These are phyloP conservation scores for Caerostris darwini DNA, from an alignment of 1,140 invertebrate genomes.

Conservation along the genomic window DNA sequence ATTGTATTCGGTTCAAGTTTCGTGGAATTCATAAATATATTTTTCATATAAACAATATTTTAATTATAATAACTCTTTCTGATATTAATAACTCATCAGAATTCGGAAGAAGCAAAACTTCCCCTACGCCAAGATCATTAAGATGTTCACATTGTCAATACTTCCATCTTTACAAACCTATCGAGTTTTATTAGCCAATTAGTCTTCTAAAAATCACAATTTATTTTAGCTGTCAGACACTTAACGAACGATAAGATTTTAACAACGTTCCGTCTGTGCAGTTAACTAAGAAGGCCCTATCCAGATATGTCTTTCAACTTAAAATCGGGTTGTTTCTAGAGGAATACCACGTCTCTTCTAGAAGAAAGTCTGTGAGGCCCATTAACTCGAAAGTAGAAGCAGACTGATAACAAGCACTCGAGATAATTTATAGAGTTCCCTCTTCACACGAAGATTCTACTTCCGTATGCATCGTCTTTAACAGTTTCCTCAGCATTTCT, in stretches of 20 bases:
- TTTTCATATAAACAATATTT: too few relatives aligned
- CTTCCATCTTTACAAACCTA: neutral
- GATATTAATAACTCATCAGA: too few relatives aligned
- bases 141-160: neutral
- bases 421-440: constrained; percentile 23
- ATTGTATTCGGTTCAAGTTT: too few relatives aligned
- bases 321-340: neutral
- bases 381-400: neutral
- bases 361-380: neutral
- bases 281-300: neutral
- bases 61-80: too few relatives aligned
- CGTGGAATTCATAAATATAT: too few relatives aligned
- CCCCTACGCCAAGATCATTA: neutral
- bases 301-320: constrained; percentile 5
- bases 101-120: too few relatives aligned
- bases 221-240: constrained; percentile 25
- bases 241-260: neutral
- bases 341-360: neutral
- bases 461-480: neutral
- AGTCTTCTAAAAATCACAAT: neutral
- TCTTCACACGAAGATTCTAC: neutral
- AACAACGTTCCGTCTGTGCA: neutral
- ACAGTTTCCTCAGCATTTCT: neutral
- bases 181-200: constrained; percentile 23
- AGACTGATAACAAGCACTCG: constrained; percentile 17